phyloP scores from a whole-genome alignment of 2,797 vertebrate genomes.

The Limosa lapponica region DNA sequence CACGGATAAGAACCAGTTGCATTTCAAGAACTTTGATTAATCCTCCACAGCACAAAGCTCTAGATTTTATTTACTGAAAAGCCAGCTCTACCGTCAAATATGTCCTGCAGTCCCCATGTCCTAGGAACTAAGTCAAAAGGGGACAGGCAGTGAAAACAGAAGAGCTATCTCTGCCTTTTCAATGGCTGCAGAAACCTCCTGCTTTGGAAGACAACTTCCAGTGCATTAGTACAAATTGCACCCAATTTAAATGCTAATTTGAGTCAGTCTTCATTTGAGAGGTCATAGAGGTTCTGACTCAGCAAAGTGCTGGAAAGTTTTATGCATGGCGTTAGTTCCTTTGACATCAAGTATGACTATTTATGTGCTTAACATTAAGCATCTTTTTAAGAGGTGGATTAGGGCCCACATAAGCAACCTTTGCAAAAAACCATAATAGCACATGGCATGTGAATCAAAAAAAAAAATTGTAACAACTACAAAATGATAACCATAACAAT shows the following conservation, averaged over 20 bases:
- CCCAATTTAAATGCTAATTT: conserved; percentile 67
- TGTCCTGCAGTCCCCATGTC: background rate
- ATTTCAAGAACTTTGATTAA: background rate
- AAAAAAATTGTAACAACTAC: background rate
- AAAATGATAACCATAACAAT: conserved; percentile 40
- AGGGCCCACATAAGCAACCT: background rate
- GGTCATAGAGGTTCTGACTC: conserved; percentile 50
- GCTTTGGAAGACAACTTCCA: conserved; percentile 50
- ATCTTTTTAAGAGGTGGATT: conserved; percentile 28
- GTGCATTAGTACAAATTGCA: conserved; percentile 55
- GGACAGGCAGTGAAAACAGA: background rate
- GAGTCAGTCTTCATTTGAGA: conserved; percentile 60
- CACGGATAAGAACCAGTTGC: background rate
- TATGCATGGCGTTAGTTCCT: background rate
- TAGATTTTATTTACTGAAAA: background rate
- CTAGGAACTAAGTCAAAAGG: background rate
- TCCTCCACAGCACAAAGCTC: background rate
- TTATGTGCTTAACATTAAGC: conserved; percentile 26
- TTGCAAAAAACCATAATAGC: background rate
- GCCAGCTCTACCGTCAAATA: background rate
- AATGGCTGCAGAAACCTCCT: background rate
- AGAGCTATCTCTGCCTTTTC: background rate
- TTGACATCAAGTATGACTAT: conserved; percentile 31
- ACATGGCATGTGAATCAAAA: background rate
- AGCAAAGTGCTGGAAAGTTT: conserved; percentile 54